A percentile compares a stretch with the other conserved stretches of the same genome.
These are phyloP conservation scores for Motacilla alba DNA, from an alignment of 2,113 vertebrate species.

Conservation along the genomic window DNA sequence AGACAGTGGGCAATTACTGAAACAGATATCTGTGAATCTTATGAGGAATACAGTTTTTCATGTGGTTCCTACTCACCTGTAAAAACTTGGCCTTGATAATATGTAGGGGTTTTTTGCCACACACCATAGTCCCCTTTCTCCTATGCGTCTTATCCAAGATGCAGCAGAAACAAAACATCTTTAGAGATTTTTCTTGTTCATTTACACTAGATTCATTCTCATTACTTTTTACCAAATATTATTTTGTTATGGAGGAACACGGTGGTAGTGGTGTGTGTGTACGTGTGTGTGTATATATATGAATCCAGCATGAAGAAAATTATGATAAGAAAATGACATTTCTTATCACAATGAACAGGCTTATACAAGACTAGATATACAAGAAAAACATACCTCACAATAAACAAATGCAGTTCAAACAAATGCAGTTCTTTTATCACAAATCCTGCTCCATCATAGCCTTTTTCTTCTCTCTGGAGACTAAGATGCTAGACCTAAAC, in stretches of 20 bases:
- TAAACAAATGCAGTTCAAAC: fast-evolving
- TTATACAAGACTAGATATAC: not conserved
- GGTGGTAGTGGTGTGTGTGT: no score
- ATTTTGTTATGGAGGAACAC: not conserved
- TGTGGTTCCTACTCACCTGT: not conserved
- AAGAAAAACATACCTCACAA: not conserved
- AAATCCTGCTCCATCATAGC: not conserved
- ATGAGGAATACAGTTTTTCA: not conserved
- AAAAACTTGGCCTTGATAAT: not conserved
- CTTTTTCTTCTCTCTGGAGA: not conserved
- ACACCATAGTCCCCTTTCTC: not conserved
- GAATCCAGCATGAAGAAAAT: not conserved
- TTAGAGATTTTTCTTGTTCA: not conserved
- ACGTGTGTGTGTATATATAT: fast-evolving
- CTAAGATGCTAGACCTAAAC: not conserved
- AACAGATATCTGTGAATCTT: not conserved
- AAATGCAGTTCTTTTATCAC: not conserved
- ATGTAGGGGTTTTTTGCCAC: not conserved
- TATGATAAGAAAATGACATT: not conserved
- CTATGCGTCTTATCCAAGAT: not conserved
- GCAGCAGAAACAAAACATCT: not conserved
- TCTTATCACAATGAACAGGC: not conserved
- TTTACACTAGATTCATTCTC: not conserved
- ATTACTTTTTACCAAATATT: not conserved
- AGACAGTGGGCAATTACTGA: not conserved